Conservation (phyloP, 2,888 invertebrate genomes). For the Ecliptopera silaceata region DNA sequence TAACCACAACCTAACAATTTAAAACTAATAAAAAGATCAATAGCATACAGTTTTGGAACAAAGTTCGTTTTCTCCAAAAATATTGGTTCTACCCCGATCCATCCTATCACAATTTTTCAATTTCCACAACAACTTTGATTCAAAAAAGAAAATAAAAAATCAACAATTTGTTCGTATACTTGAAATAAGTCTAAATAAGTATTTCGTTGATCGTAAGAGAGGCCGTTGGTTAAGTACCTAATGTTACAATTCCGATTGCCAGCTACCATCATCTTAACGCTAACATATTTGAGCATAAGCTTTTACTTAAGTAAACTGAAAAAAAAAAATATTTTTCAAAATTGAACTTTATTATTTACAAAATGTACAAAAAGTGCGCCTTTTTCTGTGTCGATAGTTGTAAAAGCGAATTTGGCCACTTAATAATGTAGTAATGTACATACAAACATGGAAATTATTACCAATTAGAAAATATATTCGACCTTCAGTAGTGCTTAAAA, state of each 20-base stretch:
- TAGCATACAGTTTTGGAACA: conserved; percentile 65
- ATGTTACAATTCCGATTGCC: conserved; percentile 37
- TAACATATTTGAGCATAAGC: conserved; percentile 79
- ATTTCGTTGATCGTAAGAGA: conserved; percentile 41
- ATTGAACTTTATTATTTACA: conserved; percentile 72
- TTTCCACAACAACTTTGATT: conserved; percentile 52
- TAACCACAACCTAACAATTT: conserved; percentile 78
- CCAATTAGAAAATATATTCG: conserved; percentile 60
- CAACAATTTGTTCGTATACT: conserved; percentile 69
- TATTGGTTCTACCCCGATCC: conserved; percentile 59
- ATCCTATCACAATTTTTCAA: conserved; percentile 74
- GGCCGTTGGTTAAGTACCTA: conserved; percentile 52
- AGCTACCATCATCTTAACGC: conserved; percentile 33
- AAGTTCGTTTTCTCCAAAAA: conserved; percentile 66
- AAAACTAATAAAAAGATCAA: conserved; percentile 54
- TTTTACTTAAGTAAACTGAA: conserved; percentile 69
- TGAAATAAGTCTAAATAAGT: conserved; percentile 67
- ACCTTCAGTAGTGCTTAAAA: conserved; percentile 47
- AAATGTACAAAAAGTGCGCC: conserved; percentile 73
- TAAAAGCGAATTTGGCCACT: conserved; percentile 74
- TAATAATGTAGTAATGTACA: conserved; percentile 44
- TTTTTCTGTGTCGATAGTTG: conserved; percentile 47
- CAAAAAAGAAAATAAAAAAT: conserved; percentile 63
- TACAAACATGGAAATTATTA: conserved; percentile 50
- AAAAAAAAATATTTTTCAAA: conserved; percentile 64